These are phyloP conservation scores for Tachystola acroxantha DNA, from an alignment of 2,888 invertebrate species.

Conservation along the genomic window DNA sequence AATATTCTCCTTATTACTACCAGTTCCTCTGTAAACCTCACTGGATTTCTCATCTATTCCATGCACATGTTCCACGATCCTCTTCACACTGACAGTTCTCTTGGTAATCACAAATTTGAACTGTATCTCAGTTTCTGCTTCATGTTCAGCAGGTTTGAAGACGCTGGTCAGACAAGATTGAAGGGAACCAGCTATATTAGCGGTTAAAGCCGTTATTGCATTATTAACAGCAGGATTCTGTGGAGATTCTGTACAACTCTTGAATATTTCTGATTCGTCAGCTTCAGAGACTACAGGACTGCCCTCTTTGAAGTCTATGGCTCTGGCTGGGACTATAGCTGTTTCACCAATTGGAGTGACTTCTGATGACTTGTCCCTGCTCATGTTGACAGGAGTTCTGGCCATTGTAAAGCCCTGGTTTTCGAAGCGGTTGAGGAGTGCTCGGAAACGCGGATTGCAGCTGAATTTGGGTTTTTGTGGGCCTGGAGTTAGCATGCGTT, in stretches of 20 bases:
- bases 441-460: conserved; percentile 65
- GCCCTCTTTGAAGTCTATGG: conserved; percentile 69
- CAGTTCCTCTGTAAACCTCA: conserved; percentile 31
- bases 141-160: conserved; percentile 42
- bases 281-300: conserved; percentile 48
- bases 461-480: conserved; percentile 53
- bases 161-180: conserved; percentile 58
- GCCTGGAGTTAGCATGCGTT: conserved; percentile 67
- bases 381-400: conserved; percentile 44
- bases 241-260: conserved; percentile 51
- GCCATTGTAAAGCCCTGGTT: conserved; percentile 47
- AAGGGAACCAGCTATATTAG: conserved; percentile 59
- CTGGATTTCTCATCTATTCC: conserved; percentile 29
- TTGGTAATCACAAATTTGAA: conserved; percentile 69
- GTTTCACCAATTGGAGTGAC: conserved; percentile 56
- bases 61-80: conserved; percentile 34
- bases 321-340: conserved; percentile 51
- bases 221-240: conserved; percentile 30
- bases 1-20: conserved; percentile 56
- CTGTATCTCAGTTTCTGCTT: conserved; percentile 68
- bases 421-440: conserved; percentile 65
- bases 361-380: conserved; percentile 37
- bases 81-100: conserved; percentile 57
- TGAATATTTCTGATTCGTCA: conserved; percentile 58
- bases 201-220: conserved; percentile 53